Base-by-base conservation (phyloP, 1,140 invertebrate genomes). In the Heterodera carotae region DNA sequence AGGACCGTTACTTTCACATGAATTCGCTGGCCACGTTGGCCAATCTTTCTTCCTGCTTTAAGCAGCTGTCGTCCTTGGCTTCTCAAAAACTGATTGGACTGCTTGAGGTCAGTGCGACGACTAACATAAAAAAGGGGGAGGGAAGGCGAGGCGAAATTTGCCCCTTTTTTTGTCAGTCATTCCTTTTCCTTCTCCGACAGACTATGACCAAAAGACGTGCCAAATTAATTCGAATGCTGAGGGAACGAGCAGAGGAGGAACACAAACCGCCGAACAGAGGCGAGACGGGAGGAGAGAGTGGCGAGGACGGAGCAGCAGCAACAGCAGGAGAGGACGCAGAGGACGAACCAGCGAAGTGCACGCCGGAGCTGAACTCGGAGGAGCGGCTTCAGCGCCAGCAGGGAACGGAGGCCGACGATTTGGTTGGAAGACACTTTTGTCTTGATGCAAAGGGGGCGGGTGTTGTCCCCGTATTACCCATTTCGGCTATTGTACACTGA, bases 11-110 rank as follows among this genome's bases (percentile, higher is more conserved):
- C 89, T 90, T 97, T 29, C 95, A 97, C 85, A 96, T 94, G 22
- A 97, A 97, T 89, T 96, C 97, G 89, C 90, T 99, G 69, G 97
- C 97, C 62, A 96, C 96, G 6, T 90, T 99, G 77, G 96, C 97
- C 53, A 99, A 99, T 86, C 98, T 99, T 96, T 93, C 94, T 64
- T 92, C 93, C 78, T 93, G 97, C 88, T 98, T 98, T 87, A 92
- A 93, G 86, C 92, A 93, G 76, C 89, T 99, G 29, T 95, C 98
- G 90, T 94, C 95, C 0, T 97, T 97, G 89, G 96, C 98, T 33
- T 94, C 94, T 81, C 96, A 99, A 89, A 91, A 95, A 85, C 89
- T 87, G 5, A 84, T 88, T 71, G 85, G 85, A 12, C 71, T 88
- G n/a, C 62, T 86, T 1, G 85, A 88, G 84, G 82, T 88, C n/a